Evolutionary conservation across 2,113 vertebrate genomes (phyloP), one percentile per base, ranked within the genome.

Genomic region (Protobothrops flavoviridis): DNA sequence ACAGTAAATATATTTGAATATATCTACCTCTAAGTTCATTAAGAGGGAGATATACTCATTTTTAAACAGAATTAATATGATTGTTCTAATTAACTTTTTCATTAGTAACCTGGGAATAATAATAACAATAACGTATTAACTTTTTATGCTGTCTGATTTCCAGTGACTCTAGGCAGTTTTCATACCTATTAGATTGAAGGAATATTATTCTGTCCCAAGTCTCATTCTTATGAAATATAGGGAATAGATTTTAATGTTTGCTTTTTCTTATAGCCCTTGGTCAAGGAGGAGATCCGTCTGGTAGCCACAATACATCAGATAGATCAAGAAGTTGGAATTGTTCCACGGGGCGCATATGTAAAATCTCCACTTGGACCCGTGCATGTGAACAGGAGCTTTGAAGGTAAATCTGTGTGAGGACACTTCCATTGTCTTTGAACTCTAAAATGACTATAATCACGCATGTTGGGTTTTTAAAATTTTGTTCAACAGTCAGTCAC

Each of bases 251-350:
- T 93, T 92, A 95, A 94, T 87, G 57, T 85, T 5, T 95, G 9
- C 53, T 26, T 94, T 0, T 94, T 90, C 17, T 48, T 92, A 92
- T 94, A 97, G 97, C 57, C 91, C 2, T 95, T 97, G 92, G 95
- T 99, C 61, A 99, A 97, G 39, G 99, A 99, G 95, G 99, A 99
- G 95, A 95, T 91, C 2, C 98, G 99, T 21, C 97, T 99, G 33
- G 95, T 98, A 45, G 98, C 98, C 89, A 94, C 98, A 0, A 96
- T 99, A 69, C 98, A 98, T 61, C 96, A 95, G 96, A 99, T 99
- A 57, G 98, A 99, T 93, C 98, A 96, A 95, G 98, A 97, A 45
- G 99, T 97, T 85, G 98, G 99, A 48, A 97, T 99, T 29, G 92
- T 98, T 1, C 99, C 99, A 3, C 98, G 98, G 2, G 98, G 99